Evolutionary conservation across 1,140 invertebrate species (phyloP), one percentile per base, ranked within the genome.

Genomic region (Dreissena polymorpha): DNA sequence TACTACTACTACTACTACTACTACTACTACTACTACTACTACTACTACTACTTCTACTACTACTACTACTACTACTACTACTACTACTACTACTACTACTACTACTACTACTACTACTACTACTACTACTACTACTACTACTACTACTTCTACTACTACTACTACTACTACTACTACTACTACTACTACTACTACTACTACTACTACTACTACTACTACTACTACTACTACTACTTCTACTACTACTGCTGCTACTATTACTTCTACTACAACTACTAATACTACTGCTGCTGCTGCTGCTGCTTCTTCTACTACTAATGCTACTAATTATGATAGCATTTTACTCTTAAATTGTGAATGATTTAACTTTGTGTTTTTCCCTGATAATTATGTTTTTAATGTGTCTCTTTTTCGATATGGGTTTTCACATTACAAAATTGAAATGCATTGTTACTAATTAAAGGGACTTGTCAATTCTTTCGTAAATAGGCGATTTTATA

Each of bases 111-210:
- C 51, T 78, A 75, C 71, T 55, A 25, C 71, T 55, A 39, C 65
- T 72, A 78, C 78, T 81, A 74, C 76, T 84, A 60, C 75, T 81
- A 70, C 75, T 82, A 70, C 63, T 84, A 55, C 65, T 76, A 82
- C 55, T 78, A 79, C 69, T 72, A 82, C 69, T 72, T 79, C 60
- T 67, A 84, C 63, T 49, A 51, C 63, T 67, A 81, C 64, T 76
- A 51, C 64, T 65, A 68, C 73, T 53, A 27, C 60, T 76, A 67
- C 73, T 76, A 68, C 60, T 76, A 79, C 73, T 78, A 57, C 29
- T 67, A 23, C 50, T 76, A 80, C 72, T 79, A 83, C 72, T 63
- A 67, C 63, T 76, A 83, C 72, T 63, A 80, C 63, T 76, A 81
- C 55, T 76, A 77, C 29, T 55, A 63, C 25, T 49, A 64, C 21